Evolutionary conservation across 2,113 vertebrate species (phyloP).

Genomic region (Bungarus multicinctus): DNA sequence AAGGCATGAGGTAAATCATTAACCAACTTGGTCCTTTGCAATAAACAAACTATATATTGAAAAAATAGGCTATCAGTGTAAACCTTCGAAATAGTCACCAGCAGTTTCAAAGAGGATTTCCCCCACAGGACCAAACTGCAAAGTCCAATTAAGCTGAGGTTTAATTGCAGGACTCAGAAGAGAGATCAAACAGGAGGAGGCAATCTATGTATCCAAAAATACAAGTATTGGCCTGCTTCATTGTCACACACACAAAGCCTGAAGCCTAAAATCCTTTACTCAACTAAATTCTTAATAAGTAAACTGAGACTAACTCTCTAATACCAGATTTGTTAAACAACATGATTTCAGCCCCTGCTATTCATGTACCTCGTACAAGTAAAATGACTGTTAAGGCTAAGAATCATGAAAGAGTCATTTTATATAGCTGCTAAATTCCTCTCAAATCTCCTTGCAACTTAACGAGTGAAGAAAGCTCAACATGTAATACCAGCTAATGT

Average conservation of each 20-base stretch:
- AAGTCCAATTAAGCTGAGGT: slow-evolving; percentile 57
- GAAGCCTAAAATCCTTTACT: slow-evolving; percentile 90
- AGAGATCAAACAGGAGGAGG: slow-evolving; percentile 67
- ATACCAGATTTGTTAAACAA: slow-evolving; percentile 97
- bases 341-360: slow-evolving; percentile 92
- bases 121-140: slow-evolving; percentile 52
- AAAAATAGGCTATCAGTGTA: slow-evolving; percentile 36
- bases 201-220: slow-evolving; percentile 73
- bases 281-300: slow-evolving; percentile 94
- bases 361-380: slow-evolving; percentile 86
- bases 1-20: not conserved
- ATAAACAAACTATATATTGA: slow-evolving; percentile 38
- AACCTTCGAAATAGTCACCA: slow-evolving; percentile 32
- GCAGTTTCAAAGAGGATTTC: slow-evolving; percentile 55
- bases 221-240: slow-evolving; percentile 76
- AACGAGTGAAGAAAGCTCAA: slow-evolving; percentile 88
- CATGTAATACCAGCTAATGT: slow-evolving; percentile 98
- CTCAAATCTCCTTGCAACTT: slow-evolving; percentile 99
- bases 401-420: slow-evolving; percentile 99
- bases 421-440: slow-evolving; percentile 98
- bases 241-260: slow-evolving; percentile 83
- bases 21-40: not conserved
- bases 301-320: slow-evolving; percentile 96
- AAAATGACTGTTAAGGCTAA: slow-evolving; percentile 98
- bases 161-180: slow-evolving; percentile 65